Evolutionary conservation across 1,140 invertebrate species (phyloP).

Genomic region (Pantala flavescens): DNA sequence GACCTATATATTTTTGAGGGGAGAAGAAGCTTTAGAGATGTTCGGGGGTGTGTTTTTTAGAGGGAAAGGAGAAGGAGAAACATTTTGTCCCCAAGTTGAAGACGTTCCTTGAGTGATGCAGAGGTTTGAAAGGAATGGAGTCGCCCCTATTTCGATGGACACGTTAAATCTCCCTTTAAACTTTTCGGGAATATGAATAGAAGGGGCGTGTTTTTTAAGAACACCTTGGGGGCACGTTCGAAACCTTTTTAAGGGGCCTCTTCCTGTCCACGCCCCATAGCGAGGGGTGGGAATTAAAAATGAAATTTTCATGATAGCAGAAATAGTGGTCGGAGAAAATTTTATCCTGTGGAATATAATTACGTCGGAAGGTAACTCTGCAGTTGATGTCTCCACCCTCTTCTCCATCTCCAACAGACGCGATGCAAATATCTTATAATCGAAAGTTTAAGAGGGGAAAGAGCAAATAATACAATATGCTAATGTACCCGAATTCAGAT

Average conservation of each 20-base stretch:
- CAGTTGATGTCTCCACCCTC: too few relatives aligned
- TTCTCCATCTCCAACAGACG: too few relatives aligned
- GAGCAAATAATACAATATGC: too few relatives aligned
- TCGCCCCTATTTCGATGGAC: background rate
- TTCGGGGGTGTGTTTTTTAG: too few relatives aligned
- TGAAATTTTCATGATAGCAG: too few relatives aligned
- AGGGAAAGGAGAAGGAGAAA: background rate
- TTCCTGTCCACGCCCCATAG: background rate
- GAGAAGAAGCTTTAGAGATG: background rate
- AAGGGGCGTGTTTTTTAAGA: background rate
- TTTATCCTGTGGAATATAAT: too few relatives aligned
- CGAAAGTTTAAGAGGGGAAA: too few relatives aligned
- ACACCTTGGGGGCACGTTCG: background rate
- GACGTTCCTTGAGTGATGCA: background rate
- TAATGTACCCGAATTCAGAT: too few relatives aligned
- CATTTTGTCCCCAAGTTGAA: background rate
- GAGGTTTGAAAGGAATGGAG: background rate
- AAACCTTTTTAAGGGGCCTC: background rate
- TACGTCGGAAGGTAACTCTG: too few relatives aligned
- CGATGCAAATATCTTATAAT: too few relatives aligned
- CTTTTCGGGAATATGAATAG: background rate
- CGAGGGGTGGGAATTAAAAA: too few relatives aligned
- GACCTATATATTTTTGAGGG: background rate
- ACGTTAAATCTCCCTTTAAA: background rate
- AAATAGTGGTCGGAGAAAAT: too few relatives aligned